Percentiles rank a stretch among this genome's conserved stretches.
phyloP scores from a whole-genome alignment of 2,113 vertebrate species.

The Ameiurus melas region DNA sequence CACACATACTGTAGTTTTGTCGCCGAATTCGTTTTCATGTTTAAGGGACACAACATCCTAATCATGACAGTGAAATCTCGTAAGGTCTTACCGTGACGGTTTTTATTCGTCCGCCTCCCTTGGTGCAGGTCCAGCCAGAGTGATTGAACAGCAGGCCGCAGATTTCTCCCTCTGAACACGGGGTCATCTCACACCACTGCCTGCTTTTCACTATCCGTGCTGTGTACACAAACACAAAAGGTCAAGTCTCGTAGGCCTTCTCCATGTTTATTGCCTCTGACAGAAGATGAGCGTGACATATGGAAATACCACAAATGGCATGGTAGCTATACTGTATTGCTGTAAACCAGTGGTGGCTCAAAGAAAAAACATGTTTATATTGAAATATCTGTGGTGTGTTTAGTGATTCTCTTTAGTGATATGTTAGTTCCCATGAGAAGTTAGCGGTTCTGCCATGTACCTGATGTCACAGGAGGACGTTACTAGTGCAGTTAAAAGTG shows the following conservation, averaged over 20 bases:
- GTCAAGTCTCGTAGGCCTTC: not conserved
- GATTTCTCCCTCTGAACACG: slow-evolving; percentile 80
- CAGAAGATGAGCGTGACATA: not conserved
- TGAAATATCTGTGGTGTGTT: not conserved
- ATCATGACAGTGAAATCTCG: not conserved
- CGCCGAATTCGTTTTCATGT: not conserved
- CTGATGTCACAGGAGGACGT: no score
- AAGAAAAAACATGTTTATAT: not conserved
- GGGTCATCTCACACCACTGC: slow-evolving; percentile 84
- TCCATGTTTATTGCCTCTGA: not conserved
- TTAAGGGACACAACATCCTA: not conserved
- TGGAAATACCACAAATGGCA: not conserved
- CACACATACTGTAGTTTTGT: no score
- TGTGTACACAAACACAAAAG: slow-evolving; percentile 54
- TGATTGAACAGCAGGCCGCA: slow-evolving; percentile 79
- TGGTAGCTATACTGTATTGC: not conserved
- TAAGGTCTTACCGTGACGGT: slow-evolving; percentile 76
- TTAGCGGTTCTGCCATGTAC: no score
- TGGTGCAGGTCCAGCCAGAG: slow-evolving; percentile 83
- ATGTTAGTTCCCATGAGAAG: not conserved
- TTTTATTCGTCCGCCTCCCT: slow-evolving; percentile 80
- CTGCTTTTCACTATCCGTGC: slow-evolving; percentile 77
- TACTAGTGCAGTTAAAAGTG: not conserved
- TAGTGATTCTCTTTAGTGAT: not conserved
- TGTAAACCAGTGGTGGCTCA: not conserved